Percentiles rank a stretch among this genome's conserved stretches.
phyloP scores from a whole-genome alignment of 2,113 vertebrate genomes.

The Meleagris gallopavo region DNA sequence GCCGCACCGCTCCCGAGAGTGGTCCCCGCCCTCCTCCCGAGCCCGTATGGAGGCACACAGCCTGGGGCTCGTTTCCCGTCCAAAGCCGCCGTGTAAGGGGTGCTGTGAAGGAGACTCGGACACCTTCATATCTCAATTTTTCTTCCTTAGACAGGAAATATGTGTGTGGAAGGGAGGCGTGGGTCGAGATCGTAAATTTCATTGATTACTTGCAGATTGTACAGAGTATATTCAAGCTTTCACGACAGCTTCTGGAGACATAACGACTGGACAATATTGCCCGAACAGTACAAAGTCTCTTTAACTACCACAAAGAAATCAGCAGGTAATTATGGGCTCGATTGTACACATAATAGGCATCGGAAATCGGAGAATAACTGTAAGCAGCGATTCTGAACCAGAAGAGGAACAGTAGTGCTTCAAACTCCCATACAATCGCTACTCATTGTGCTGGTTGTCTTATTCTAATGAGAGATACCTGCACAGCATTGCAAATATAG shows the following conservation, averaged over 20 bases:
- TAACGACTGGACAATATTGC: slow-evolving; percentile 51
- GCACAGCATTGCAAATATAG: slow-evolving; percentile 23
- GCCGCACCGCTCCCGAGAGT: neutral
- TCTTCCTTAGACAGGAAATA: slow-evolving; percentile 23
- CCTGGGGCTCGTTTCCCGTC: neutral
- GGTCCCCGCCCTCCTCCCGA: neutral
- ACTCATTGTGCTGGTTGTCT: slow-evolving; percentile 37
- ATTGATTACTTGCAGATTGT: slow-evolving; percentile 68
- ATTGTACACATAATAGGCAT: slow-evolving; percentile 39
- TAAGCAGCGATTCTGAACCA: slow-evolving; percentile 43
- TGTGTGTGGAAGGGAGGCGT: neutral
- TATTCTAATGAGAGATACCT: slow-evolving; percentile 63
- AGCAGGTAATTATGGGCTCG: slow-evolving; percentile 67
- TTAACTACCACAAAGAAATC: slow-evolving; percentile 68
- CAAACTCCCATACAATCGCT: slow-evolving; percentile 41
- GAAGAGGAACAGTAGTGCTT: slow-evolving; percentile 44
- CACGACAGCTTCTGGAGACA: slow-evolving; percentile 56
- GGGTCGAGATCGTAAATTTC: slow-evolving; percentile 58
- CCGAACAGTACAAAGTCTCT: slow-evolving; percentile 42
- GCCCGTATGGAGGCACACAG: neutral
- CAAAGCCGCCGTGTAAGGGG: neutral
- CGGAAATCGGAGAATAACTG: slow-evolving; percentile 52
- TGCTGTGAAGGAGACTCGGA: neutral
- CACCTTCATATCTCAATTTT: slow-evolving; percentile 51
- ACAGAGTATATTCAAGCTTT: slow-evolving; percentile 15